Base-by-base conservation (phyloP, 2,113 vertebrate species). In the Psettodes erumei region DNA sequence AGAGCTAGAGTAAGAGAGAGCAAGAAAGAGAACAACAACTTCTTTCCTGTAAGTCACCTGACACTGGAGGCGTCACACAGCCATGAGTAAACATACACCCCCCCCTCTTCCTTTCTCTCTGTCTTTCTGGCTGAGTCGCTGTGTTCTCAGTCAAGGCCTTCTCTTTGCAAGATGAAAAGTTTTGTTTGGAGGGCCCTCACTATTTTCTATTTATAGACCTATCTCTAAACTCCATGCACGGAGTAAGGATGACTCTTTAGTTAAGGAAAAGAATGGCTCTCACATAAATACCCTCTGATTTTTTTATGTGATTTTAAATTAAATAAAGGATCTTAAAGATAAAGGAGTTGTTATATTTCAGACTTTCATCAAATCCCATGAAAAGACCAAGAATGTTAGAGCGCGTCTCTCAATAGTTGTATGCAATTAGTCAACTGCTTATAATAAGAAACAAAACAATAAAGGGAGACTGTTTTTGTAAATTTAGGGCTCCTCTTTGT, bases 1-100 rank as follows among this genome's bases (percentile, higher is more conserved):
- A 71, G 54, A 63, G 70, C 23, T 19, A 27, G 5, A 63, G 66
- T n/a, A 45, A 13, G 23, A 43, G 21, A 58, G 56, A 72, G 54
- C 55, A 55, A 71, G 66, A 75, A n/a, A 77, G 71, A 84, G 74
- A 82, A 80, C 69, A 90, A 85, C 79, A 87, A 79, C 80, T 61
- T 77, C 75, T 89, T 92, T 91, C 88, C 89, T 92, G 89, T 85
- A 87, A 90, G 84, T 92, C 91, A 92, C 86, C 86, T 91, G 91
- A 91, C 86, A 67, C 83, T 85, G 82, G 68, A 85, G 88, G 88
- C 78, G 87, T 87, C 78, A 79, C 77, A 80, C 69, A 63, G 65
- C 61, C 75, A 64, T 71, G 83, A 90, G 83, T 83, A 81, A 91
- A 92, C 83, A 88, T 74, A 71, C 68, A 70, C 58, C 82, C 73